Percentiles rank a stretch among this genome's conserved stretches.
Evolutionary conservation across 2,113 vertebrate species (phyloP).

Genomic region (Eira barbara): DNA sequence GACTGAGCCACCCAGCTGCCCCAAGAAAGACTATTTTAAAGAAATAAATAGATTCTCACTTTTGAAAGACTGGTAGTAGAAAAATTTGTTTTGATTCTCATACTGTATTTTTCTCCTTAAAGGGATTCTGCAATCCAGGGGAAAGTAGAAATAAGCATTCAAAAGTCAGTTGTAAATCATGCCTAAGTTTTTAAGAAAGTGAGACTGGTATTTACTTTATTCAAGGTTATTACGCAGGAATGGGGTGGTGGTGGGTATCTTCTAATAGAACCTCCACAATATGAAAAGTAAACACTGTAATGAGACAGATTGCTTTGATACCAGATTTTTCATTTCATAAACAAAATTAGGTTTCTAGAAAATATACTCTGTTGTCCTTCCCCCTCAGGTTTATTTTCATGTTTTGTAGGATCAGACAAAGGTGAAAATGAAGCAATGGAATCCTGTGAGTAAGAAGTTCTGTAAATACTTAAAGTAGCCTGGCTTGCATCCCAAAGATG

Average conservation of each 20-base stretch:
- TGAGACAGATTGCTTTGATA: neutral
- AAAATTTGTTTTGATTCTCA: neutral
- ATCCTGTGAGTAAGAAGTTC: slow-evolving; percentile 89
- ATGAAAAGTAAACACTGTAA: neutral
- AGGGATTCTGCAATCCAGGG: neutral
- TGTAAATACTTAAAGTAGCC: slow-evolving; percentile 20
- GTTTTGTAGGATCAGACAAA: slow-evolving; percentile 92
- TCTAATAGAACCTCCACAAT: neutral
- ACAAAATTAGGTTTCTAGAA: slow-evolving; percentile 19
- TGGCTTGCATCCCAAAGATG: neutral
- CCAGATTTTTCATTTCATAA: neutral
- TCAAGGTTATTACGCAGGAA: neutral
- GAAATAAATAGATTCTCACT: neutral
- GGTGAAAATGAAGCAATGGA: slow-evolving; percentile 95
- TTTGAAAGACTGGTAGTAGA: slow-evolving; percentile 6
- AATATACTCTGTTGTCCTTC: neutral
- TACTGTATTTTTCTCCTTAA: neutral
- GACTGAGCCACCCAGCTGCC: neutral
- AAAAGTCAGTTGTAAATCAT: neutral
- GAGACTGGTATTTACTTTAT: neutral
- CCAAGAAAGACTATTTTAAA: neutral
- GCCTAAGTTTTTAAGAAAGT: neutral
- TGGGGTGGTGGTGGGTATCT: neutral
- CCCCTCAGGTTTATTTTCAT: slow-evolving; percentile 55
- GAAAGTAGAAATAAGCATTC: neutral